These are phyloP conservation scores for Podotricha telesiphe DNA, from an alignment of 2,888 invertebrate species.

Conservation along the genomic window DNA sequence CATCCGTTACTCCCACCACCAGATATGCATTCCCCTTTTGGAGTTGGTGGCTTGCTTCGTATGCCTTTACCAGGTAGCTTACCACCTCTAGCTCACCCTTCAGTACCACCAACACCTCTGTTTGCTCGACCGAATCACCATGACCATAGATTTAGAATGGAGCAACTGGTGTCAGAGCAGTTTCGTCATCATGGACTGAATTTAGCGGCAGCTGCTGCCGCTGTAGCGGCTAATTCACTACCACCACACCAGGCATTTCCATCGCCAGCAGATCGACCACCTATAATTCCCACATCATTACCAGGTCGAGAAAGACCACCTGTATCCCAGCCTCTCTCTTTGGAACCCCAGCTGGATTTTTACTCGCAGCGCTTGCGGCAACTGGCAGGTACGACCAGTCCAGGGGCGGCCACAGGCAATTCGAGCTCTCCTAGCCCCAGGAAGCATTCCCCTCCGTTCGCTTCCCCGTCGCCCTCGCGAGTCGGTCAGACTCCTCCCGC, in stretches of 20 bases:
- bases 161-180: constrained; percentile 92
- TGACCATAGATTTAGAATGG: constrained; percentile 91
- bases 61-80: constrained; percentile 88
- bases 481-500: constrained; percentile 86
- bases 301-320: constrained; percentile 77
- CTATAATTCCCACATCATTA: constrained; percentile 79
- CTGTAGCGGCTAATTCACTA: constrained; percentile 85
- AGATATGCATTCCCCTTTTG: constrained; percentile 90
- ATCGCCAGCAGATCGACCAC: constrained; percentile 84
- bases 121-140: constrained; percentile 91
- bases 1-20: constrained; percentile 88
- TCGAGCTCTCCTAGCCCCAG: constrained; percentile 92
- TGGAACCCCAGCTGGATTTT: constrained; percentile 98
- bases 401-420: constrained; percentile 93
- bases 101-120: constrained; percentile 88
- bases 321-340: constrained; percentile 86
- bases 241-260: constrained; percentile 86
- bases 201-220: constrained; percentile 89
- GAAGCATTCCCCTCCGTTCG: constrained; percentile 91
- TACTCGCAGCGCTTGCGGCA: constrained; percentile 99
- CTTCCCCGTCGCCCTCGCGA: constrained; percentile 91
- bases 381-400: constrained; percentile 97
- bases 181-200: constrained; percentile 91
- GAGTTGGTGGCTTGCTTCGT: constrained; percentile 87
- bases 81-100: constrained; percentile 86